Conservation (phyloP, 2,888 invertebrate genomes). For the Copidosoma aretas region DNA sequence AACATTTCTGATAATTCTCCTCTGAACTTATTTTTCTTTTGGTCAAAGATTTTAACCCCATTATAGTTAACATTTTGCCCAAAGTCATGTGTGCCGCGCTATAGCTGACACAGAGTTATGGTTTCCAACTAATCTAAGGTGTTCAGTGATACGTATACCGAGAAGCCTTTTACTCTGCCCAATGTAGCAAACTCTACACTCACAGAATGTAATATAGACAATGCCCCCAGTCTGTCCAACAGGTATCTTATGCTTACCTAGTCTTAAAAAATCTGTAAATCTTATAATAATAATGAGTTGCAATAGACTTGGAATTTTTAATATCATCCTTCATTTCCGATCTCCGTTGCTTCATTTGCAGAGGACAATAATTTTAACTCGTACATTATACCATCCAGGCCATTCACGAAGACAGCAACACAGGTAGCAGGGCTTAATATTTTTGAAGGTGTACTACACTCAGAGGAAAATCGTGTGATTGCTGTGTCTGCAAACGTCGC, state of each 20-base stretch:
- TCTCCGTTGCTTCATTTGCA: not conserved
- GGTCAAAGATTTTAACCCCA: not conserved
- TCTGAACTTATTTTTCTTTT: no score
- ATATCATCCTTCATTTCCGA: not conserved
- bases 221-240: not conserved
- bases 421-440: conserved; percentile 3
- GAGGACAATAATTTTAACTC: not conserved
- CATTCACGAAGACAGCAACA: conserved; percentile 6
- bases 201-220: no score
- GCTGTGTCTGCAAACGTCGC: conserved; percentile 7
- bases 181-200: no score
- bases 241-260: not conserved
- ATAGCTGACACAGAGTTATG: no score
- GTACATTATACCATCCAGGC: conserved; percentile 8
- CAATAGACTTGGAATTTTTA: not conserved
- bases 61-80: not conserved
- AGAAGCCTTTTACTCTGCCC: no score
- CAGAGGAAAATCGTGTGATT: conserved; percentile 1
- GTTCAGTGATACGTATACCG: no score
- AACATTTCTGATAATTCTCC: no score
- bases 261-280: conserved; percentile 5
- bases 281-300: not conserved
- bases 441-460: conserved; percentile 7
- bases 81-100: not conserved
- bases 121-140: no score